These are phyloP conservation scores for Cochlearius cochlearius DNA, from an alignment of 2,113 vertebrate genomes.

Conservation along the genomic window DNA sequence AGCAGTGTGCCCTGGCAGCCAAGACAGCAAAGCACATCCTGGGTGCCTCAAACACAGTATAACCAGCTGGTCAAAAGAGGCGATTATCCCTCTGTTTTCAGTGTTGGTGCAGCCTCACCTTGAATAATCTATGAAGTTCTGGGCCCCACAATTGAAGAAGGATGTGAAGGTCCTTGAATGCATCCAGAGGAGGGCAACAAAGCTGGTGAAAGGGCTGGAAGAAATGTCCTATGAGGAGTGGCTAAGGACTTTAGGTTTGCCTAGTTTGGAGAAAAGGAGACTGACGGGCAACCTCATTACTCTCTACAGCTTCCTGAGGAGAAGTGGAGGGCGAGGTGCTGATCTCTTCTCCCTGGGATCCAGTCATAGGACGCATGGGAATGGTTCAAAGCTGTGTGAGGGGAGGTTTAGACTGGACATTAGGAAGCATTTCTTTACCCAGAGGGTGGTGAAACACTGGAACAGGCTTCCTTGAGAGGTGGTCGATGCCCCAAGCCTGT, in stretches of 20 bases:
- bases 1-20: background rate
- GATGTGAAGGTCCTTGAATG: background rate
- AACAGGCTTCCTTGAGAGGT: background rate
- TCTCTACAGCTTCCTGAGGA: background rate
- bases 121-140: background rate
- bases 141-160: background rate
- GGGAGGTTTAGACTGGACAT: background rate
- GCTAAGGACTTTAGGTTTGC: background rate
- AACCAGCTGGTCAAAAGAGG: background rate
- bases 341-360: background rate
- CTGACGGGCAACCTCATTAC: background rate
- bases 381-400: background rate
- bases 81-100: no score
- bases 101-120: rapidly evolving
- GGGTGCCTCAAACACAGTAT: background rate
- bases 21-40: no score
- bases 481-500: background rate
- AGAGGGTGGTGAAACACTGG: background rate
- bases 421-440: background rate
- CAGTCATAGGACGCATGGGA: background rate
- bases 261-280: background rate
- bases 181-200: background rate
- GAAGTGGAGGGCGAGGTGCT: background rate
- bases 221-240: background rate
- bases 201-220: background rate